Conservation (phyloP, 2,888 invertebrate genomes). For the Lochmaea capreae region DNA sequence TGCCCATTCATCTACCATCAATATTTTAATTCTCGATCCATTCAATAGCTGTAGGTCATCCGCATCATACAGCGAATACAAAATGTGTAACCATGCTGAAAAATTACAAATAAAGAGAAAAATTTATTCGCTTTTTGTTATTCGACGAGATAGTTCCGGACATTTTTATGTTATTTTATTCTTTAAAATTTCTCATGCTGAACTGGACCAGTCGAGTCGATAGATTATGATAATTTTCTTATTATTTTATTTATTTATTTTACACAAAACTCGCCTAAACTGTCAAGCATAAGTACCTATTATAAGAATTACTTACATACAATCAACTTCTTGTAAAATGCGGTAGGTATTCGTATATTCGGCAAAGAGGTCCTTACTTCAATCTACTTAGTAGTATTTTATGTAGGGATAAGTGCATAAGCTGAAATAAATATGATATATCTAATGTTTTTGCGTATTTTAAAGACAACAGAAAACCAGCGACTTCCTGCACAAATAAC, state of each 20-base stretch:
- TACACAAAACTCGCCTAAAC: background rate
- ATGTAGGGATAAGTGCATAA: slow-evolving; percentile 14
- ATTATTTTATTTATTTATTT: no score
- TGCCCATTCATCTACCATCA: background rate
- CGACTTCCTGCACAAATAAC: no score
- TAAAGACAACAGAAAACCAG: no score
- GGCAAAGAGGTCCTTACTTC: background rate
- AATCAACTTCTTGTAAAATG: slow-evolving; percentile 7
- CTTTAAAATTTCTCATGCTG: background rate
- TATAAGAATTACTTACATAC: background rate
- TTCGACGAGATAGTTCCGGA: slow-evolving; percentile 12
- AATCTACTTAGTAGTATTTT: slow-evolving; percentile 8
- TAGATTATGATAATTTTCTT: background rate
- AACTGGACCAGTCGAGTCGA: background rate
- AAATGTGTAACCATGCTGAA: slow-evolving; percentile 15
- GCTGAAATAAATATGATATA: slow-evolving; percentile 6
- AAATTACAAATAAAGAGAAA: slow-evolving; percentile 30
- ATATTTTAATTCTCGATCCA: slow-evolving; percentile 19
- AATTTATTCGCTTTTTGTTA: slow-evolving; percentile 33
- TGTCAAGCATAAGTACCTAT: background rate
- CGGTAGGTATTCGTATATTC: background rate
- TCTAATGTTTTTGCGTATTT: background rate
- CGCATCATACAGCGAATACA: slow-evolving; percentile 24
- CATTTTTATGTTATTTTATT: slow-evolving; percentile 28
- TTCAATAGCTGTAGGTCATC: slow-evolving; percentile 26